These are phyloP conservation scores for Dicranocentrus wangi DNA, from an alignment of 2,888 invertebrate species.

Conservation along the genomic window DNA sequence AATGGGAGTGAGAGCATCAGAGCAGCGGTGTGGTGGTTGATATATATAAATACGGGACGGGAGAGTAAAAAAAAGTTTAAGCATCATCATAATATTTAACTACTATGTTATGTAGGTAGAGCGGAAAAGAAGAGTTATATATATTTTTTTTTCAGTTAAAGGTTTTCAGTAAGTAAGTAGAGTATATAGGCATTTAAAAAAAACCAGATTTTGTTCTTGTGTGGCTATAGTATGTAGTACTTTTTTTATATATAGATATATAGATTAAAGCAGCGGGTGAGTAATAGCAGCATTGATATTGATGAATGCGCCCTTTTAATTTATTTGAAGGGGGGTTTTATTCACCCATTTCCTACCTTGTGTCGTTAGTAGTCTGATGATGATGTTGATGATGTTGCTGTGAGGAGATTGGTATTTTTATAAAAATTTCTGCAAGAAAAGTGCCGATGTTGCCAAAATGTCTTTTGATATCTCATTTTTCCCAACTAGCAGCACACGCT, in stretches of 20 bases:
- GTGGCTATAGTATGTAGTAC: too few relatives aligned
- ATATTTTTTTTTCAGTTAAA: too few relatives aligned
- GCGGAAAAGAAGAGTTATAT: background rate
- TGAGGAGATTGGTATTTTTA: constrained; percentile 15
- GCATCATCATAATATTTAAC: too few relatives aligned
- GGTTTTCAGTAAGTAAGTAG: too few relatives aligned
- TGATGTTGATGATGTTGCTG: constrained; percentile 19
- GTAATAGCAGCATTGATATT: constrained; percentile 18
- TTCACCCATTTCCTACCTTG: constrained; percentile 18
- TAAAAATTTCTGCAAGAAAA: constrained; percentile 34
- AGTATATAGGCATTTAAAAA: background rate
- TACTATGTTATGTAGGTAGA: too few relatives aligned
- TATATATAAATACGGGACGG: too few relatives aligned
- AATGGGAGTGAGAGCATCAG: too few relatives aligned
- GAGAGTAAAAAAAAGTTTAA: too few relatives aligned
- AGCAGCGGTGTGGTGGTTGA: too few relatives aligned
- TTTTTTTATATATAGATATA: too few relatives aligned
- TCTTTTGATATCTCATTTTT: constrained; percentile 54
- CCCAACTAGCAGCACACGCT: too few relatives aligned
- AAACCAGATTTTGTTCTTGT: too few relatives aligned
- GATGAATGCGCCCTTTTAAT: constrained; percentile 26
- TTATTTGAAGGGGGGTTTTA: constrained; percentile 10
- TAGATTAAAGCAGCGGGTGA: background rate
- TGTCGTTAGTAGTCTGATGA: constrained; percentile 11
- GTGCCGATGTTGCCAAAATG: constrained; percentile 48